Conservation (phyloP, 2,113 vertebrate genomes). For the Cyprinodon variegatus region DNA sequence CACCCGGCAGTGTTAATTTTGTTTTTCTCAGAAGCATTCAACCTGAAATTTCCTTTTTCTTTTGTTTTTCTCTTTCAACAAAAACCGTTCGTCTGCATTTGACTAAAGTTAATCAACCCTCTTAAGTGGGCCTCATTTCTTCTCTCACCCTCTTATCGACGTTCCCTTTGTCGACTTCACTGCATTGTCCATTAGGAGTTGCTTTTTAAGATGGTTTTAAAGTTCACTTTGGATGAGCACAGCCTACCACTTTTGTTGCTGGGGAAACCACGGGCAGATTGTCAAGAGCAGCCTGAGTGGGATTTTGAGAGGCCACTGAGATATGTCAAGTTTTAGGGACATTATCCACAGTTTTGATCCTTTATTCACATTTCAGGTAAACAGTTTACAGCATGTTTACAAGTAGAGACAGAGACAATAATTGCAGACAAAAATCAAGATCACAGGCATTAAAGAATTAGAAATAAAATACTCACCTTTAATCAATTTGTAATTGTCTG, state of each 20-base stretch:
- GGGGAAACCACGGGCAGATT: conserved; percentile 71
- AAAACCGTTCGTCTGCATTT: conserved; percentile 36
- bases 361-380: conserved; percentile 8
- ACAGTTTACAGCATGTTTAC: background rate
- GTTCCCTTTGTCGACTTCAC: conserved; percentile 5
- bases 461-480: background rate
- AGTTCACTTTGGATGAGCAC: conserved; percentile 64
- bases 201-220: conserved; percentile 68
- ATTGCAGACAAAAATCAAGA: background rate
- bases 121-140: conserved; percentile 28
- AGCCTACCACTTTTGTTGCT: conserved; percentile 69
- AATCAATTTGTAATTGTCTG: background rate
- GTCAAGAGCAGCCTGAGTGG: conserved; percentile 53
- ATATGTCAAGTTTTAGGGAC: conserved; percentile 49
- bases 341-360: conserved; percentile 12
- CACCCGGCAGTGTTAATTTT: conserved; percentile 7
- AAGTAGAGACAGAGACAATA: background rate
- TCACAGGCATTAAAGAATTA: background rate
- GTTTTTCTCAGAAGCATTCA: conserved; percentile 4
- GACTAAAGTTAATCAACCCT: conserved; percentile 56
- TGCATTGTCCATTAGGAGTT: conserved; percentile 53
- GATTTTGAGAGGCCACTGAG: conserved; percentile 53
- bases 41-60: conserved; percentile 17
- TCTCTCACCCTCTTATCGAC: conserved; percentile 26
- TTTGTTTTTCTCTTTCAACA: conserved; percentile 20